Conservation (phyloP, 2,113 vertebrate species). For the Abramis brama region DNA sequence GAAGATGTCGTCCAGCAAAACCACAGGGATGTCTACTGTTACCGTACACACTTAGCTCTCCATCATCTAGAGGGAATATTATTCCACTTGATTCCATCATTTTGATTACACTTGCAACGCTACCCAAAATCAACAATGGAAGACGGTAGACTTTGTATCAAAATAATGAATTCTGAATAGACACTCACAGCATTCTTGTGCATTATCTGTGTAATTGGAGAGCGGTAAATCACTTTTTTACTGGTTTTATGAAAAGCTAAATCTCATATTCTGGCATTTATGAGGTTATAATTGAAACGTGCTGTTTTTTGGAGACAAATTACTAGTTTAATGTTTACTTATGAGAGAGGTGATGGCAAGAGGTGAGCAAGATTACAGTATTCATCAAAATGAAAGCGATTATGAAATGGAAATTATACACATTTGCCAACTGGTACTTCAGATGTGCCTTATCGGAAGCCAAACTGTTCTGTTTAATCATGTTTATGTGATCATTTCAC, state of each 20-base stretch:
- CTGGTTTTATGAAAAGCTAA: not conserved
- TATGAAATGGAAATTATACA: slow-evolving; percentile 37
- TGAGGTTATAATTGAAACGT: slow-evolving; percentile 31
- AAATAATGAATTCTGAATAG: not conserved
- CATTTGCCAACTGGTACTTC: slow-evolving; percentile 32
- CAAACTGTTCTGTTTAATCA: slow-evolving; percentile 23
- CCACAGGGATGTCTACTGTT: slow-evolving; percentile 15
- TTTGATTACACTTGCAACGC: not conserved
- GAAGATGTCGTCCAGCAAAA: slow-evolving; percentile 15
- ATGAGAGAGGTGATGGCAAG: slow-evolving; percentile 23
- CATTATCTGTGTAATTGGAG: slow-evolving; percentile 6
- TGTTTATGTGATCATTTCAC: slow-evolving; percentile 19
- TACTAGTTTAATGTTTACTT: slow-evolving; percentile 32
- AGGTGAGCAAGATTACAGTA: slow-evolving; percentile 30
- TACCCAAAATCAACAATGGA: slow-evolving; percentile 6
- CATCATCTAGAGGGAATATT: slow-evolving; percentile 28
- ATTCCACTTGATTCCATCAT: not conserved
- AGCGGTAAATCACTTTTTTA: slow-evolving; percentile 20
- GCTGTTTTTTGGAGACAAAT: slow-evolving; percentile 41
- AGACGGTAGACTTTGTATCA: not conserved
- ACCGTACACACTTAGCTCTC: not conserved
- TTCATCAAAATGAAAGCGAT: slow-evolving; percentile 27
- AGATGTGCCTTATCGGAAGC: slow-evolving; percentile 22
- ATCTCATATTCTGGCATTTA: slow-evolving; percentile 30
- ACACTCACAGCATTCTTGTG: not conserved